Base-by-base conservation (phyloP, 2,888 invertebrate genomes). In the Callosobruchus maculatus region DNA sequence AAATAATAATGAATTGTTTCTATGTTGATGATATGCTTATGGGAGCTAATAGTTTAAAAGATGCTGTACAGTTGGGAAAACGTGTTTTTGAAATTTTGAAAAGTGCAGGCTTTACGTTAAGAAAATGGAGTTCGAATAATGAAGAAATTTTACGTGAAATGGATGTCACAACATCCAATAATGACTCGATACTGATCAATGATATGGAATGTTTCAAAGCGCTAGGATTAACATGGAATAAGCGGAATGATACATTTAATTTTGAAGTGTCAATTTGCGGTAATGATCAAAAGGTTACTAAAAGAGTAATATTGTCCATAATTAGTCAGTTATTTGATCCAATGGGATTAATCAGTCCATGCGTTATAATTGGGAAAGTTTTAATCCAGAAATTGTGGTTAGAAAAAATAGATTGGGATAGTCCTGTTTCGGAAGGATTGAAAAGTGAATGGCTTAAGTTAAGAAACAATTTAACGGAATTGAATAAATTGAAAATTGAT, bases 251-350 rank as follows among this genome's bases (percentile, higher is more conserved):
- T 72, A n/a, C 31, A 67, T 30, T 30, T 9, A 30, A 5, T 30
- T 30, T 30, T 9, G 30, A 30, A 30, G 30, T 30, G 9, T 30
- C 4, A 30, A 3, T 30, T 3, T 9, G 30, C 30, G 30, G 9
- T 9, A 9, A 9, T 30, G 30, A 30, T 30, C 3, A 30, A 30
- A 9, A 30, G 9, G 20, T 75, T 9, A 73, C 76, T 2, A 74
- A 73, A 68, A n/a, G 71, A 9, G 21, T 67, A 20, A 70, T 76
- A 20, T 21, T 74, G 21, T 73, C 72, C 0, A 72, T 73, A 68
- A 73, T 21, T n/a, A 71, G 74, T 67, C 74, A 76, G 71, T 73
- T 74, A 0, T 75, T 72, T 70, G 77, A 74, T 67, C 74, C 74
- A 2, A 21, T 75, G 4, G 75, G 75, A 20, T 72, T 75, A 3